These are phyloP conservation scores for Scolopax mira DNA, from an alignment of 2,113 vertebrate genomes.

Conservation along the genomic window DNA sequence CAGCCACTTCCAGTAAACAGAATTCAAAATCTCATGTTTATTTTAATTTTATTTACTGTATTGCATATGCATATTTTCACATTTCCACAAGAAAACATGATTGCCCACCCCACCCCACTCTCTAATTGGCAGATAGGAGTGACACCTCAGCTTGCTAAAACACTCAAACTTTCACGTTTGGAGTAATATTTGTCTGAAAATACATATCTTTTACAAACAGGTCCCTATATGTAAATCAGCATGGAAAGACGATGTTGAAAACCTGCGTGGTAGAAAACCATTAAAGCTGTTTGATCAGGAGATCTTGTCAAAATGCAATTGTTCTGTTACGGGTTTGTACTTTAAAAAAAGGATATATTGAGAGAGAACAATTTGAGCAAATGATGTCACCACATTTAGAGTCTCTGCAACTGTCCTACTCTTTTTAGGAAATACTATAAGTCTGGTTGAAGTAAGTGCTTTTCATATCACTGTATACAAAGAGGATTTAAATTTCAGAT, in stretches of 20 bases:
- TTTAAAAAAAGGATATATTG: background rate
- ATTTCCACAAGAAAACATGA: slow-evolving; percentile 15
- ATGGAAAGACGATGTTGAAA: background rate
- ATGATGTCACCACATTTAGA: background rate
- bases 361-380: background rate
- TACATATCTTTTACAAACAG: background rate
- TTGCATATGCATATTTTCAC: slow-evolving; percentile 43
- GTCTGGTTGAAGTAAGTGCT: background rate
- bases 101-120: background rate
- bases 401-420: background rate
- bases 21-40: slow-evolving; percentile 38
- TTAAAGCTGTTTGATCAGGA: background rate
- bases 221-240: background rate
- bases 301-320: background rate
- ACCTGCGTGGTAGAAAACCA: background rate
- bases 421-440: background rate
- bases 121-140: background rate
- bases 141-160: background rate
- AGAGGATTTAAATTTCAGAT: background rate
- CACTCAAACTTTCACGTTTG: background rate
- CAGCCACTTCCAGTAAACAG: slow-evolving; percentile 38
- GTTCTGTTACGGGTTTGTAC: background rate
- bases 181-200: background rate
- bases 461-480: background rate
- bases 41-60: slow-evolving; percentile 45